phyloP scores from a whole-genome alignment of 2,113 vertebrate genomes.

The Tor tambroides region DNA sequence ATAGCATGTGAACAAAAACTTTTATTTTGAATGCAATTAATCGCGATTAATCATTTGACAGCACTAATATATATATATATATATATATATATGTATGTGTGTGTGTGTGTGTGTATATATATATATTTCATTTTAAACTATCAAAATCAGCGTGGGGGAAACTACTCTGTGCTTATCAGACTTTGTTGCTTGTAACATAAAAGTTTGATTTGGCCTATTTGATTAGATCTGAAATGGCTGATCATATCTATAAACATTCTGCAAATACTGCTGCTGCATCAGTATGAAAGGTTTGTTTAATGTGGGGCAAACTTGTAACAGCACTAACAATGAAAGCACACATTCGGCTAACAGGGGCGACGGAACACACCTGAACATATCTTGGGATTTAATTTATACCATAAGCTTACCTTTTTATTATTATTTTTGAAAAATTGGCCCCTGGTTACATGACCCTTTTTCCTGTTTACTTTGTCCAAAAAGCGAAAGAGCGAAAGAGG shows the following conservation, averaged over 20 bases:
- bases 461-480: conserved; percentile 65
- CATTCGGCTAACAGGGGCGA: background rate
- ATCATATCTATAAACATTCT: conserved; percentile 5
- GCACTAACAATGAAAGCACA: background rate
- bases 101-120: too few species aligned
- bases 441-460: conserved; percentile 62
- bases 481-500: conserved; percentile 47
- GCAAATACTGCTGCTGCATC: background rate
- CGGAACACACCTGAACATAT: conserved; percentile 14
- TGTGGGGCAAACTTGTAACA: background rate
- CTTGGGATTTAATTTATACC: conserved; percentile 14
- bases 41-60: too few species aligned
- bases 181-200: background rate
- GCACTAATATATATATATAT: too few species aligned
- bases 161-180: background rate
- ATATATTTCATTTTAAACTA: too few species aligned
- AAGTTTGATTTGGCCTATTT: background rate
- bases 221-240: background rate
- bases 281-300: background rate
- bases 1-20: too few species aligned
- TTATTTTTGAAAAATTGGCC: conserved; percentile 50
- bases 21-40: too few species aligned
- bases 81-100: too few species aligned
- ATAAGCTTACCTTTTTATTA: conserved; percentile 35
- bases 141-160: too few species aligned